Base-by-base conservation (phyloP, 2,888 invertebrate species). In the Melieria omissa region DNA sequence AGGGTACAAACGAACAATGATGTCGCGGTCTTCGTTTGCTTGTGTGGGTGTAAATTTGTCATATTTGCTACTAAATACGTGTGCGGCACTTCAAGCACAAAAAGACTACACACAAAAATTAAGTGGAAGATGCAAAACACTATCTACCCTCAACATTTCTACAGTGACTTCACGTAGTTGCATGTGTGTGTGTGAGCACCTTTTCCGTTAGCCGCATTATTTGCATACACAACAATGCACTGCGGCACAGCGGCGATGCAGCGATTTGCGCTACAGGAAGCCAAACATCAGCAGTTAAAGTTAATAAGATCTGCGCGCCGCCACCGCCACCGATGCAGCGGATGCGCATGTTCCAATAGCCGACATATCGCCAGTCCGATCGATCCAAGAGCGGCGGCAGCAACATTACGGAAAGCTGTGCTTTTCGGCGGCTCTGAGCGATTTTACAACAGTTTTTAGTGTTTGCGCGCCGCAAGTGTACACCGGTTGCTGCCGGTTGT, bases 371-470 rank as follows among this genome's bases (percentile, higher is more conserved):
- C 72, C 69, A 68, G 62, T 45, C 69, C 54, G 69, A 69, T 69
- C 69, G 62, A 61, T 72, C 72, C 75, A 73, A 74, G 73, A 64
- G 47, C 29, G 46, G 41, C 54, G 61, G 63, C 16, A 68, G 47
- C 45, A 65, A 42, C 63, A 62, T 63, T 67, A 75, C 70, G 66
- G 74, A 78, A 79, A 79, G 77, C 77, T 76, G 78, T 76, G 75
- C 76, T 74, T 75, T 75, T 75, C 76, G 78, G 76, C 78, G 78
- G 74, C 79, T 78, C 76, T 77, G 74, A 77, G 69, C 76, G 79
- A 77, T 77, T 78, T 79, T 78, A 76, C 79, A 78, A 79, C 79
- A 77, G 78, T 75, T 78, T 78, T 76, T 70, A 66, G n/a, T 62
- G 57, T 64, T 64, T 70, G 69, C 70, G 44, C 69, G 57, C 72